Percentiles rank a stretch among this genome's conserved stretches.
These are phyloP conservation scores for Syrrhaptes paradoxus DNA, from an alignment of 2,113 vertebrate species.

Conservation along the genomic window DNA sequence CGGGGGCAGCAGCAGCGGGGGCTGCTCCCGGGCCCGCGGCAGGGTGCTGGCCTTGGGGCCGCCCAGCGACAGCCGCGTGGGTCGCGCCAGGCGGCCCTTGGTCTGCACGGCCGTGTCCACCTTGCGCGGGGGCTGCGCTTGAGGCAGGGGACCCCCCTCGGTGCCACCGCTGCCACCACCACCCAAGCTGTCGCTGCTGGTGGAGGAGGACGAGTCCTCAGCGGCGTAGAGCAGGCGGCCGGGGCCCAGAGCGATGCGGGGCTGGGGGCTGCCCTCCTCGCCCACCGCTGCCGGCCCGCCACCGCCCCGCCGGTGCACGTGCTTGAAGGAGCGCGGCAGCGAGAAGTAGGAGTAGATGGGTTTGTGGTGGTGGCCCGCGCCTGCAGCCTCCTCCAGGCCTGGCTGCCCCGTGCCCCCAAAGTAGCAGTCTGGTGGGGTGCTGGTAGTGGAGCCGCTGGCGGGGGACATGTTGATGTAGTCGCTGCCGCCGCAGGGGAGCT, in stretches of 20 bases:
- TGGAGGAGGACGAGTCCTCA: constrained; percentile 84
- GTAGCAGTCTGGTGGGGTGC: constrained; percentile 86
- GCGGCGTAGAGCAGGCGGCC: constrained; percentile 77
- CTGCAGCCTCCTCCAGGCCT: neutral
- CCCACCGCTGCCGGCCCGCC: constrained; percentile 30
- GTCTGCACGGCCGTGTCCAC: constrained; percentile 76
- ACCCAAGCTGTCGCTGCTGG: constrained; percentile 87
- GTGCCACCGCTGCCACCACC: constrained; percentile 53
- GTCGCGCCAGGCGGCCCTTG: constrained; percentile 76
- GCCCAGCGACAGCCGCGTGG: constrained; percentile 84
- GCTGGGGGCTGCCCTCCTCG: constrained; percentile 73
- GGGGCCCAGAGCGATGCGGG: constrained; percentile 75
- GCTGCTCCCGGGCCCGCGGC: constrained; percentile 81
- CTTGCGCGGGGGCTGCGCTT: constrained; percentile 62
- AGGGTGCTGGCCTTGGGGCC: constrained; percentile 85
- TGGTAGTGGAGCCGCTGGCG: constrained; percentile 83
- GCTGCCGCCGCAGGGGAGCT: constrained; percentile 74
- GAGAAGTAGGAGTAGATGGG: constrained; percentile 86
- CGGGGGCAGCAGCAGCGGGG: constrained; percentile 65
- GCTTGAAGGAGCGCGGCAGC: constrained; percentile 87
- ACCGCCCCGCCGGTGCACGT: constrained; percentile 68
- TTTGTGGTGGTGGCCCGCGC: constrained; percentile 69
- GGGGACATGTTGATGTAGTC: constrained; percentile 93
- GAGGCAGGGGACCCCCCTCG: constrained; percentile 22
- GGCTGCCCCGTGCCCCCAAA: constrained; percentile 52